A percentile compares a stretch with the other conserved stretches of the same genome.
These are phyloP conservation scores for Phaenicophaeus curvirostris DNA, from an alignment of 2,797 vertebrate genomes.

Conservation along the genomic window DNA sequence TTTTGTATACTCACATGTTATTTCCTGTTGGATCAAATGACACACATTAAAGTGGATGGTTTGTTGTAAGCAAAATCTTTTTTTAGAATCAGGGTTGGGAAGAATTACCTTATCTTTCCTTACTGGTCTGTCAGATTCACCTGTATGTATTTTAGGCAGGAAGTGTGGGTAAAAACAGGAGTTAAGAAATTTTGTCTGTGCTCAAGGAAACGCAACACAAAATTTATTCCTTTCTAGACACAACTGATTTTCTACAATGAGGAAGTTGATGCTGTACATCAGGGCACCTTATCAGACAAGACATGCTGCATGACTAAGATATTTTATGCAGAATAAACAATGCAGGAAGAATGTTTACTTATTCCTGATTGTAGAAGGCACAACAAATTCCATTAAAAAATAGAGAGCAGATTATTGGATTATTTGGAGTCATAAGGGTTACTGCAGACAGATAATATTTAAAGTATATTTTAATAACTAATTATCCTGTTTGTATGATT, in stretches of 20 bases:
- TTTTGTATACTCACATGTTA: neutral
- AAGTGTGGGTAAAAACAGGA: neutral
- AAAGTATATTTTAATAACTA: neutral
- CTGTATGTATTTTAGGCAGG: neutral
- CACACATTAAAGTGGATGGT: neutral
- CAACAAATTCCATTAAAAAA: neutral
- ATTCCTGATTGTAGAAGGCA: neutral
- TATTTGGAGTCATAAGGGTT: neutral
- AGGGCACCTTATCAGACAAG: neutral
- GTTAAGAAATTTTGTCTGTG: neutral
- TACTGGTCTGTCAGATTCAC: neutral
- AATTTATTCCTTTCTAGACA: neutral
- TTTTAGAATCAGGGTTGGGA: neutral
- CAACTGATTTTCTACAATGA: neutral
- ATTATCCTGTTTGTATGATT: neutral
- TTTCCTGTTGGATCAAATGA: conserved; percentile 3
- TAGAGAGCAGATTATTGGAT: neutral
- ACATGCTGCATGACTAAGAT: neutral
- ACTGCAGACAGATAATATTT: neutral
- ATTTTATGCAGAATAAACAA: neutral
- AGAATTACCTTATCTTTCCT: neutral
- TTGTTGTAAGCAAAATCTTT: neutral
- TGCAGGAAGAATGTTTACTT: neutral
- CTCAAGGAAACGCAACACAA: neutral
- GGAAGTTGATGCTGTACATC: neutral